Conservation (phyloP, 2,888 invertebrate species). For the Orthosia gothica region DNA sequence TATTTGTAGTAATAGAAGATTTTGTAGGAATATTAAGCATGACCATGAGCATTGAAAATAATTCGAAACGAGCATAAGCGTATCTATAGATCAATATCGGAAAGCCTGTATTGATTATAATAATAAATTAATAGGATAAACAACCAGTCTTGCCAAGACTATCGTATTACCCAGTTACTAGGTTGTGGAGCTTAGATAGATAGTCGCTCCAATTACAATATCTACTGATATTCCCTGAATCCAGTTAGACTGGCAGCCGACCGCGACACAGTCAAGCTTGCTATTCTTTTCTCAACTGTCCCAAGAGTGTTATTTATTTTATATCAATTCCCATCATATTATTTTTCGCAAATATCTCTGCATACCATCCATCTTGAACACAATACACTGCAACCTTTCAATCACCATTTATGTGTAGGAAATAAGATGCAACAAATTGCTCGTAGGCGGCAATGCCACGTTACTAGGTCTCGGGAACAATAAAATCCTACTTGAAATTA, state of each 20-base stretch:
- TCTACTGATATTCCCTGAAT: not conserved
- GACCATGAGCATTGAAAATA: not conserved
- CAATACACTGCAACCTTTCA: conserved; percentile 32
- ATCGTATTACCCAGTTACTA: not conserved
- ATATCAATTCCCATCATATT: too few species aligned
- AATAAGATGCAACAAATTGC: conserved; percentile 61
- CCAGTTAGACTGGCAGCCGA: not conserved
- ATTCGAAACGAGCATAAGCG: not conserved
- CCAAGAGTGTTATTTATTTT: too few species aligned
- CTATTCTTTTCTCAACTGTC: not conserved
- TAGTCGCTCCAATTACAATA: not conserved
- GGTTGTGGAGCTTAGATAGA: not conserved
- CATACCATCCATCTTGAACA: conserved; percentile 1
- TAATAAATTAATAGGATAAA: not conserved
- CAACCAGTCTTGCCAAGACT: not conserved
- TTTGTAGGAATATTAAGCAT: not conserved
- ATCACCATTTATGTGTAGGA: conserved; percentile 46
- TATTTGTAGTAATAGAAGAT: not conserved
- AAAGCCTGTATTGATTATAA: not conserved
- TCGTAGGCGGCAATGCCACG: conserved; percentile 74
- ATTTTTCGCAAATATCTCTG: not conserved
- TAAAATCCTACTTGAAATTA: conserved; percentile 63
- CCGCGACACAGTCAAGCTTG: not conserved
- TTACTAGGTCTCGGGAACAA: conserved; percentile 65
- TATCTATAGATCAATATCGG: not conserved